Evolutionary conservation across 2,797 vertebrate genomes (phyloP).

Genomic region (Sebastes jordani): DNA sequence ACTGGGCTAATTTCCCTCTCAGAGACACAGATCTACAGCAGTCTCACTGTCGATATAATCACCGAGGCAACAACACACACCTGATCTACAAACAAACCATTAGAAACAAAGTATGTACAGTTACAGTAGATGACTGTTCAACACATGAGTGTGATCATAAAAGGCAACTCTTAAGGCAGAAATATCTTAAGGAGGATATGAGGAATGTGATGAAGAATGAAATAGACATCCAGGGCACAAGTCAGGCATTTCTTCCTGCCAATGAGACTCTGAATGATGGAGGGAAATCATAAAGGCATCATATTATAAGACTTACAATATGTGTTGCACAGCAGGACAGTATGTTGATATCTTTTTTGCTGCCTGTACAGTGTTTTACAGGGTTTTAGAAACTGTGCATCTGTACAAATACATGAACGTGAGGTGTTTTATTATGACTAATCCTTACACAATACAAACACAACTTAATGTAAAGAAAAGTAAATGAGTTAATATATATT

Average conservation of each 20-base stretch:
- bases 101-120: slow-evolving; percentile 63
- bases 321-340: slow-evolving; percentile 7
- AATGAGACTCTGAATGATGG: background rate
- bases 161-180: slow-evolving; percentile 80
- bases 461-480: slow-evolving; percentile 20
- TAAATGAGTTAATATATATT: background rate
- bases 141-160: slow-evolving; percentile 41
- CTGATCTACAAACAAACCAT: slow-evolving; percentile 46
- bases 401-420: slow-evolving; percentile 22
- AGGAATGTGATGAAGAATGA: slow-evolving; percentile 26
- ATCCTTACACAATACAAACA: slow-evolving; percentile 19
- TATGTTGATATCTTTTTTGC: slow-evolving; percentile 16
- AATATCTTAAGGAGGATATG: slow-evolving; percentile 38
- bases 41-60: slow-evolving; percentile 9
- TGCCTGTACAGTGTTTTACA: slow-evolving; percentile 18
- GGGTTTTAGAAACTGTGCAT: slow-evolving; percentile 2
- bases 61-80: slow-evolving; percentile 54
- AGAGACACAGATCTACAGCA: slow-evolving; percentile 32
- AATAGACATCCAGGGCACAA: slow-evolving; percentile 12
- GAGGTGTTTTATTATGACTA: slow-evolving; percentile 19
- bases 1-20: slow-evolving; percentile 15
- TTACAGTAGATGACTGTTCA: slow-evolving; percentile 49
- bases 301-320: slow-evolving; percentile 12
- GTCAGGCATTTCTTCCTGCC: slow-evolving; percentile 1
- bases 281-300: slow-evolving; percentile 55